phyloP scores from a whole-genome alignment of 2,888 invertebrate species.

The Noctua pronuba region DNA sequence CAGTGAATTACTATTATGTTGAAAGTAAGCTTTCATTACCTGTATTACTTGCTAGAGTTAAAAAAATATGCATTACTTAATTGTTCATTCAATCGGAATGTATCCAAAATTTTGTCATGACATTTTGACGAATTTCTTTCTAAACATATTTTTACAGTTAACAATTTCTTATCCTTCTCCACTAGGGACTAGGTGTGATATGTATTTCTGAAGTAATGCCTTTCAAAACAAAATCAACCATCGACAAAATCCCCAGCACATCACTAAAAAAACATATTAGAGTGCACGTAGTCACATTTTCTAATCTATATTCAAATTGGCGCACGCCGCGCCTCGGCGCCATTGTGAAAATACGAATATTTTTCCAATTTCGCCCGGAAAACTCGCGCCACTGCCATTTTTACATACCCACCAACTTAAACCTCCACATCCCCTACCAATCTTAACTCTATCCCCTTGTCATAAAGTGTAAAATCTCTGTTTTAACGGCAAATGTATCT shows the following conservation, averaged over 20 bases:
- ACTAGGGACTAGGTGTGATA: background rate
- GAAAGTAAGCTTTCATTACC: background rate
- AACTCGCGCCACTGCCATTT: conserved; percentile 79
- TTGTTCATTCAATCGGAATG: background rate
- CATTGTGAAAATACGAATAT: conserved; percentile 87
- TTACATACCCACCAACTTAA: conserved; percentile 71
- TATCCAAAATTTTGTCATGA: background rate
- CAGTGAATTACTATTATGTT: background rate
- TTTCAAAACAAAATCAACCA: background rate
- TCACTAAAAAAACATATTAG: conserved; percentile 85
- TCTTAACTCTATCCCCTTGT: conserved; percentile 53
- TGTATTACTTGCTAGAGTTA: background rate
- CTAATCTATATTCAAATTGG: conserved; percentile 90
- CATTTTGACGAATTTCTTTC: background rate
- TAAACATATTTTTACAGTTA: background rate
- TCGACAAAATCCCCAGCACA: conserved; percentile 63
- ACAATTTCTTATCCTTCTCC: background rate
- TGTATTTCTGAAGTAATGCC: background rate
- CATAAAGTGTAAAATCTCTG: conserved; percentile 36
- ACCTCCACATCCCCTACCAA: conserved; percentile 2
- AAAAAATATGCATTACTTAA: background rate
- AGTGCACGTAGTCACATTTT: conserved; percentile 88
- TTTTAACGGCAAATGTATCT: conserved; percentile 35
- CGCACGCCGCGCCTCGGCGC: conserved; percentile 80
- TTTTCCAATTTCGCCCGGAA: conserved; percentile 89